Evolutionary conservation across 2,888 invertebrate genomes (phyloP).

Genomic region (Siphonodentalium dalli): DNA sequence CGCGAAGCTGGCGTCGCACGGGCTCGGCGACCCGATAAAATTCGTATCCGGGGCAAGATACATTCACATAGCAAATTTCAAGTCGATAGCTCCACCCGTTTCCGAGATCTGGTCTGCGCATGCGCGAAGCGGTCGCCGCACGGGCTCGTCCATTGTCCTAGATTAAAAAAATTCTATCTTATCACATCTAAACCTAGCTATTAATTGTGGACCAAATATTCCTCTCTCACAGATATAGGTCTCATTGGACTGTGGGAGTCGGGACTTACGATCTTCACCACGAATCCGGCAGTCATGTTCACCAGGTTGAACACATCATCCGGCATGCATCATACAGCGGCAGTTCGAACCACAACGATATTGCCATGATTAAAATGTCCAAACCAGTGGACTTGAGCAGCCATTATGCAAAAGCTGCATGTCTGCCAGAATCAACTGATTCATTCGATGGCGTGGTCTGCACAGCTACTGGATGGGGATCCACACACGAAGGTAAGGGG

Average conservation of each 20-base stretch:
- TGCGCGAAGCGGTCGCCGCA: no score
- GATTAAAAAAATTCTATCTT: no score
- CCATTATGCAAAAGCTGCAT: constrained; percentile 29
- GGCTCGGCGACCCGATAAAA: no score
- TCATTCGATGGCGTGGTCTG: constrained; percentile 29
- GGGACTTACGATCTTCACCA: constrained; percentile 33
- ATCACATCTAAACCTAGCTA: no score
- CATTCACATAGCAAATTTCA: no score
- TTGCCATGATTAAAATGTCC: constrained; percentile 42
- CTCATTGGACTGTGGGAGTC: constrained; percentile 38
- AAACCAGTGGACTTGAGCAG: constrained; percentile 32
- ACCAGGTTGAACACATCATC: constrained; percentile 29
- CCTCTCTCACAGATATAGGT: no score
- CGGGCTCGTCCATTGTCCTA: no score
- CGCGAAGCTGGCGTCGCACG: no score
- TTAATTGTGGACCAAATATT: no score
- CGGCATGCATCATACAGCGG: constrained; percentile 32
- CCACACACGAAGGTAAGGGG: constrained; percentile 35
- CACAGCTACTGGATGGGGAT: constrained; percentile 39
- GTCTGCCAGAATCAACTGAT: constrained; percentile 28
- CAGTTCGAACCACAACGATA: constrained; percentile 35
- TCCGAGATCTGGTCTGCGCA: no score
- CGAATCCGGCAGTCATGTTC: constrained; percentile 32
- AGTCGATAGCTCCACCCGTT: no score
- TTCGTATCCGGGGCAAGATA: no score